Evolutionary conservation across 2,888 invertebrate genomes (phyloP), one percentile per base, ranked within the genome.

Genomic region (Stenodera caucasica): DNA sequence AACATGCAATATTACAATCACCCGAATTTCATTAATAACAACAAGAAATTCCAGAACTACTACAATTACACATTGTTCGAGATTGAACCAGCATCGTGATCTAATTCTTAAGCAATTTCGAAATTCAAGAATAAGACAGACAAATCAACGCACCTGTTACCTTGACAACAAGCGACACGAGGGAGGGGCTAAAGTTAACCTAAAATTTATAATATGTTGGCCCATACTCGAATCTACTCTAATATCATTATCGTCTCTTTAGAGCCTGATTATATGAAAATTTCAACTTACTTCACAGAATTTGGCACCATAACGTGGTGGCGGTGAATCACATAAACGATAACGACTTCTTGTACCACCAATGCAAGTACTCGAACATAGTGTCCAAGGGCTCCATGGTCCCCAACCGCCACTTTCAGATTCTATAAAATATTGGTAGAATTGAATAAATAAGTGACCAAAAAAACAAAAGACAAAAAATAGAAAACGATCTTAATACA

Each of bases 251-350:
- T n/a, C n/a, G n/a, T n/a, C n/a, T n/a, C n/a, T n/a, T n/a, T n/a
- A n/a, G n/a, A n/a, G n/a, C n/a, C n/a, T n/a, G n/a, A 30, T 6
- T 30, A 9, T 26, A 26, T 26, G 26, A 5, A 5, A 26, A 26
- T 26, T 26, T 26, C 5, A 2, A 40, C 75, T 77, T 82, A 92
- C 93, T 86, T 92, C 89, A 75, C 95, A 95, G 80, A 91, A 94
- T 77, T 90, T 90, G 11, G 94, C 93, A 0, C 94, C 94, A 74
- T 94, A 93, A 45, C 90, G 86, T 0, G 95, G 94, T 0, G 92
- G 90, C 0, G 95, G 95, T 0, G 90, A 90, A 78, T 94, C 92
- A 75, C 95, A 95, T 81, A 93, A 90, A 68, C 95, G 85, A 79
- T 93, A 92, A 14, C 95, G 86, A 77, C 89, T 92, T 64, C 90